Conservation (phyloP, 2,797 vertebrate species). For the Diplodus puntazzo region DNA sequence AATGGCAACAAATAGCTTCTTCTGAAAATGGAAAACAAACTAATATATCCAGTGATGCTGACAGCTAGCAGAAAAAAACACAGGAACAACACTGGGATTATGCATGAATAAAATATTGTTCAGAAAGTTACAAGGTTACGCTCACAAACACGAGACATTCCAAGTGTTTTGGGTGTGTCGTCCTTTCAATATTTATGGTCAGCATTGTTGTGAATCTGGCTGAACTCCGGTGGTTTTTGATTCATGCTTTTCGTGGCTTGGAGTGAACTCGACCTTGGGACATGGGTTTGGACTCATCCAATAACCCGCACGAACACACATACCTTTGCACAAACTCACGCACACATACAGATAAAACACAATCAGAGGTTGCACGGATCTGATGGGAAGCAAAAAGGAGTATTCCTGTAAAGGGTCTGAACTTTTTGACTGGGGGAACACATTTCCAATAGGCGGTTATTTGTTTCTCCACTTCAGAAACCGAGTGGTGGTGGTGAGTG, state of each 20-base stretch:
- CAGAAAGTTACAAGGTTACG: not conserved
- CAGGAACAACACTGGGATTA: slow-evolving; percentile 14
- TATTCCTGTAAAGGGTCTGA: slow-evolving; percentile 56
- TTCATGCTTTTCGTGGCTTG: slow-evolving; percentile 49
- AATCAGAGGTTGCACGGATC: slow-evolving; percentile 34
- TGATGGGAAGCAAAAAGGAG: slow-evolving; percentile 29
- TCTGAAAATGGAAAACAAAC: slow-evolving; percentile 12
- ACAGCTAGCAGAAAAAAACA: not conserved
- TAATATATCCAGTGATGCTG: not conserved
- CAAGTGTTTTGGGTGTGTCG: slow-evolving; percentile 31
- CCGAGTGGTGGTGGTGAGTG: slow-evolving; percentile 31
- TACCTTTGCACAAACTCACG: slow-evolving; percentile 9
- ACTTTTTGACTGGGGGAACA: slow-evolving; percentile 45
- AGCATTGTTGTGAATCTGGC: slow-evolving; percentile 55
- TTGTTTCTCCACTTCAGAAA: slow-evolving; percentile 36
- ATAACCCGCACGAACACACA: slow-evolving; percentile 16
- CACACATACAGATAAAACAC: slow-evolving; percentile 12
- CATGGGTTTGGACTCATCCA: slow-evolving; percentile 38
- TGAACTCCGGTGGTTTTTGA: slow-evolving; percentile 48
- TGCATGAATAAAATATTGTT: slow-evolving; percentile 17
- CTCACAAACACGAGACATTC: slow-evolving; percentile 12
- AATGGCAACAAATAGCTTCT: slow-evolving; percentile 1
- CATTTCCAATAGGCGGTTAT: slow-evolving; percentile 32
- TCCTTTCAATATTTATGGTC: slow-evolving; percentile 54
- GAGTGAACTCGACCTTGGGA: slow-evolving; percentile 8